phyloP scores from a whole-genome alignment of 2,113 vertebrate species.

The Haemorhous mexicanus region DNA sequence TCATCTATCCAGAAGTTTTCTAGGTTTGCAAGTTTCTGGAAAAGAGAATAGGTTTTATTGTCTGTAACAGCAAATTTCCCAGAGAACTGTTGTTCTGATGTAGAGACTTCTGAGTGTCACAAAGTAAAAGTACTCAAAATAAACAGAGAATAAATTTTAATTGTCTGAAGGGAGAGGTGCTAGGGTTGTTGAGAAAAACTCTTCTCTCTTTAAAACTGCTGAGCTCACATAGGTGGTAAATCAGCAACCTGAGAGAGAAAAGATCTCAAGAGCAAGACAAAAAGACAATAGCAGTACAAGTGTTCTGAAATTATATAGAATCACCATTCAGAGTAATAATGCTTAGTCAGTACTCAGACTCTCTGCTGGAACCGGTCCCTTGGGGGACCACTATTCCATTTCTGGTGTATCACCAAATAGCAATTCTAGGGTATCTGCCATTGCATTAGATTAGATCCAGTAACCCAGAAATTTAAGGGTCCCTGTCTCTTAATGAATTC shows the following conservation, averaged over 20 bases:
- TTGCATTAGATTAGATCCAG: background rate
- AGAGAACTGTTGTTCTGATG: background rate
- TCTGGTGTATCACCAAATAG: background rate
- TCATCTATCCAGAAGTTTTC: background rate
- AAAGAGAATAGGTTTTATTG: background rate
- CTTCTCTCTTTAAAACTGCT: background rate
- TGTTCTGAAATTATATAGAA: background rate
- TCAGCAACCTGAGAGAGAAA: background rate
- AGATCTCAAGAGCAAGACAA: background rate
- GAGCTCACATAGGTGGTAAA: background rate
- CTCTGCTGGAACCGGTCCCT: background rate
- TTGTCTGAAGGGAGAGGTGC: background rate
- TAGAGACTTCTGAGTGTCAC: background rate
- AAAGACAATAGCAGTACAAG: background rate
- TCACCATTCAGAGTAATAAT: background rate
- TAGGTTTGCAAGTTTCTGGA: background rate
- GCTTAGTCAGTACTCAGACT: background rate
- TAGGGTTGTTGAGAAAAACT: background rate
- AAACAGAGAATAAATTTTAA: background rate
- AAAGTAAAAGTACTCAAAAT: background rate
- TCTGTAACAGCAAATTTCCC: background rate
- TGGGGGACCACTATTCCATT: rapidly evolving
- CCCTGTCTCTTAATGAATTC: background rate
- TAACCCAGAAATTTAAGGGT: background rate
- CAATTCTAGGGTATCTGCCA: background rate